Evolutionary conservation across 2,797 vertebrate species (phyloP), one percentile per base, ranked within the genome.

Genomic region (Toxotes lorentzi): DNA sequence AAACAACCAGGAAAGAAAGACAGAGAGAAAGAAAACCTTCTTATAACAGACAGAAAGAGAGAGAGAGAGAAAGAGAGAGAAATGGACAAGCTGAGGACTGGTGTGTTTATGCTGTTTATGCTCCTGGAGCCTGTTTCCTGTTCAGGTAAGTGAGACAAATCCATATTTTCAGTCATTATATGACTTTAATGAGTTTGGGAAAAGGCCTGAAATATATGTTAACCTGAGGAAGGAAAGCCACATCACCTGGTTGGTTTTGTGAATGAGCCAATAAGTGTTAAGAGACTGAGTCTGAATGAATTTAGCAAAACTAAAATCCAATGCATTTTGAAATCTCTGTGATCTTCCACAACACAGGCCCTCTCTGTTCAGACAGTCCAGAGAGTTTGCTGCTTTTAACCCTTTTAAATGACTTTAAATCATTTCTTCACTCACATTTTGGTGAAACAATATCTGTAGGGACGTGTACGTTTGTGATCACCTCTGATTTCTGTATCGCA

Each of bases 31-130:
- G 27, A 64, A 68, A 62, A 61, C 17, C 12, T 60, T 70, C 5
- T 7, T 58, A 67, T 40, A 17, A 10, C 34, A 51, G 14, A 69
- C 24, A 43, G 50, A 51, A 3, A 56, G 11, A 60, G 11, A 38
- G 38, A 38, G 38, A 35, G 35, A 35, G 4, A 9, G 9, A 57
- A 7, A 17, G 48, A 4, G 45, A 79, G 30, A 67, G 27, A 9
- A 30, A 93, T 92, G 87, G 75, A 70, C 8, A 11, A n/a, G 12
- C 50, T 38, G 74, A 70, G 45, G 73, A 84, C 59, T 59, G 51
- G 81, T 76, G 79, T 73, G 56, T 71, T 83, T 11, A n/a, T 77
- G 58, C 64, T 92, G 12, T 63, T 79, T 5, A 4, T 73, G 30
- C 63, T 89, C 5, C 43, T 76, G 35, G 53, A 35, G 38, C 81